Evolutionary conservation across 2,888 invertebrate genomes (phyloP).

Genomic region (Psylliodes chrysocephalus): DNA sequence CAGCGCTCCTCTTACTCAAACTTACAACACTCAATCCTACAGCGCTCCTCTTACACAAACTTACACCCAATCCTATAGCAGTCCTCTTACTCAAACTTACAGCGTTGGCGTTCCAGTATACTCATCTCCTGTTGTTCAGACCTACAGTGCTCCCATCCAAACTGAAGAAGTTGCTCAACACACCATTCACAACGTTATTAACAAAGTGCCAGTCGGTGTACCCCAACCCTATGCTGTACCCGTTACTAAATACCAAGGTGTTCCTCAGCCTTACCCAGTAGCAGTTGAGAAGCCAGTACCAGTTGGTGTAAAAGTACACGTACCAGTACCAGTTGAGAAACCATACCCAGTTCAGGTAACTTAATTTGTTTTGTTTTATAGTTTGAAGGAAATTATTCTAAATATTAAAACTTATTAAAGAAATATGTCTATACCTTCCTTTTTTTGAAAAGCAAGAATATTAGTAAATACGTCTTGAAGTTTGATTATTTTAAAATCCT

Average conservation of each 20-base stretch:
- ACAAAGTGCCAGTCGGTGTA: conserved; percentile 47
- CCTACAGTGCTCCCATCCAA: background rate
- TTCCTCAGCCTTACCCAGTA: conserved; percentile 57
- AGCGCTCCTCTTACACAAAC: no score
- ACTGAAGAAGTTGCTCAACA: conserved; percentile 41
- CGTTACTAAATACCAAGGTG: conserved; percentile 46
- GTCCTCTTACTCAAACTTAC: no score
- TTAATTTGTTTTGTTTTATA: background rate
- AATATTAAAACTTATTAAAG: no score
- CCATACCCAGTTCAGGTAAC: conserved; percentile 52
- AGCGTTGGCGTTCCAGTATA: no score
- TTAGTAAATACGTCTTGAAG: no score
- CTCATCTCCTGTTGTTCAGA: no score
- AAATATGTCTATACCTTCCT: no score
- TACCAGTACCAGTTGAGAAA: conserved; percentile 53
- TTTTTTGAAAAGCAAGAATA: no score
- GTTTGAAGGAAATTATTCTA: background rate
- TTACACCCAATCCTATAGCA: no score
- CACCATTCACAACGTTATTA: conserved; percentile 50
- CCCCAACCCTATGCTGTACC: conserved; percentile 53
- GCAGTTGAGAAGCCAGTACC: conserved; percentile 50
- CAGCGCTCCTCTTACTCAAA: no score
- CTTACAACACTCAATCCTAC: no score
- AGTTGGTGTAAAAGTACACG: conserved; percentile 48
- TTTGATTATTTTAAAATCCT: no score